phyloP scores from a whole-genome alignment of 2,797 vertebrate genomes.

The Philypnodon macrostomus region DNA sequence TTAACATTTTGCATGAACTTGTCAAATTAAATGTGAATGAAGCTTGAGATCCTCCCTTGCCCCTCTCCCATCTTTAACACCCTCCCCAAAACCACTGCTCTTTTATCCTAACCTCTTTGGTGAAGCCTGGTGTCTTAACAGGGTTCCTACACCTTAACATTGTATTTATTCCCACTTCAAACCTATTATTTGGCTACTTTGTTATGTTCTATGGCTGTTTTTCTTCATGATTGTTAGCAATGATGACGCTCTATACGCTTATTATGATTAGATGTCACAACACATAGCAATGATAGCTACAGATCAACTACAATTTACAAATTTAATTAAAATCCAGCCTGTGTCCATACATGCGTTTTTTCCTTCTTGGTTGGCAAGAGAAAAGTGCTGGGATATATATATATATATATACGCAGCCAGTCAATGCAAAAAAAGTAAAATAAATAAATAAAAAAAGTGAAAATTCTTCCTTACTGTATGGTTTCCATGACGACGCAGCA shows the following conservation, averaged over 20 bases:
- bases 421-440: neutral
- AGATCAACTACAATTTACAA: conserved; percentile 21
- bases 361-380: conserved; percentile 4
- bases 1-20: too few relatives aligned
- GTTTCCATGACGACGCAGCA: conserved; percentile 12
- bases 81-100: conserved; percentile 23
- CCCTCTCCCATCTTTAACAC: neutral
- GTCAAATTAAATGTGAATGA: conserved; percentile 44
- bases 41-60: neutral
- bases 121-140: conserved; percentile 51
- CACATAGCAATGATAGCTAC: conserved; percentile 29
- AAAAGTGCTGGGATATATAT: conserved; percentile 5
- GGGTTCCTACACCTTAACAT: conserved; percentile 50
- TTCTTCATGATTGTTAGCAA: conserved; percentile 21
- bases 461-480: conserved; percentile 8
- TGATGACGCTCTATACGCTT: conserved; percentile 8
- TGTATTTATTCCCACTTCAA: neutral
- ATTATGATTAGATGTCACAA: conserved; percentile 26
- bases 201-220: conserved; percentile 21
- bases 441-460: neutral
- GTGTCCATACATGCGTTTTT: conserved; percentile 7
- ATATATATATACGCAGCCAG: too few relatives aligned
- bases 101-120: conserved; percentile 53
- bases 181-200: conserved; percentile 2
- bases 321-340: neutral